These are phyloP conservation scores for Pseudomyrmex dendroicus DNA, from an alignment of 1,140 invertebrate species.

Conservation along the genomic window DNA sequence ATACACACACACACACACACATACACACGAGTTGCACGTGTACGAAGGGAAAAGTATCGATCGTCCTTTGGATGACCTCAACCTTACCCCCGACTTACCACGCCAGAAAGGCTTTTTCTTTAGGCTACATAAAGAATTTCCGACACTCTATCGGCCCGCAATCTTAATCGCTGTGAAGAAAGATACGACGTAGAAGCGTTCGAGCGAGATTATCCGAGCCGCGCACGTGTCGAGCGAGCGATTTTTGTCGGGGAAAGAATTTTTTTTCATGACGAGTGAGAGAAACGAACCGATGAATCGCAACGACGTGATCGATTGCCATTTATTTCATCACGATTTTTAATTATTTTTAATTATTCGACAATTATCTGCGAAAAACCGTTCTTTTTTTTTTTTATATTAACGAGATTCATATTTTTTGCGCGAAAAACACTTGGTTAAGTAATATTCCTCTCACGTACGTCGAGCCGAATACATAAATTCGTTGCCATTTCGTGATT, in stretches of 20 bases:
- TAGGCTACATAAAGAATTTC: conserved; percentile 53
- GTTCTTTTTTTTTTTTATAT: too few relatives aligned
- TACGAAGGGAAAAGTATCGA: conserved; percentile 65
- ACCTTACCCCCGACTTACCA: conserved; percentile 50
- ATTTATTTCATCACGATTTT: too few relatives aligned
- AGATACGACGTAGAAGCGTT: conserved; percentile 33
- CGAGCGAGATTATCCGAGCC: conserved; percentile 16
- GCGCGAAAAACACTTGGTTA: not conserved
- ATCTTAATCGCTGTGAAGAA: conserved; percentile 43
- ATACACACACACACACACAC: too few relatives aligned
- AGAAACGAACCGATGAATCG: too few relatives aligned
- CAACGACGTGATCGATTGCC: too few relatives aligned
- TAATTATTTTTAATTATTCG: too few relatives aligned
- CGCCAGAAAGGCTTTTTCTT: conserved; percentile 41
- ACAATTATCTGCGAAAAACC: too few relatives aligned
- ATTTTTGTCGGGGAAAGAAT: not conserved
- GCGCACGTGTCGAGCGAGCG: not conserved
- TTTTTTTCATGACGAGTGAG: not conserved
- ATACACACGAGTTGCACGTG: conserved; percentile 17
- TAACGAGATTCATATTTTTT: not conserved
- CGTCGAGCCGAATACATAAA: too few relatives aligned
- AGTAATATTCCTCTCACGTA: too few relatives aligned
- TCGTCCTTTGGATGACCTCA: conserved; percentile 51
- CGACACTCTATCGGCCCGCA: conserved; percentile 11
- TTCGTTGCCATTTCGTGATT: too few relatives aligned